These are phyloP conservation scores for Germaria angustata DNA, from an alignment of 2,888 invertebrate genomes.

Conservation along the genomic window DNA sequence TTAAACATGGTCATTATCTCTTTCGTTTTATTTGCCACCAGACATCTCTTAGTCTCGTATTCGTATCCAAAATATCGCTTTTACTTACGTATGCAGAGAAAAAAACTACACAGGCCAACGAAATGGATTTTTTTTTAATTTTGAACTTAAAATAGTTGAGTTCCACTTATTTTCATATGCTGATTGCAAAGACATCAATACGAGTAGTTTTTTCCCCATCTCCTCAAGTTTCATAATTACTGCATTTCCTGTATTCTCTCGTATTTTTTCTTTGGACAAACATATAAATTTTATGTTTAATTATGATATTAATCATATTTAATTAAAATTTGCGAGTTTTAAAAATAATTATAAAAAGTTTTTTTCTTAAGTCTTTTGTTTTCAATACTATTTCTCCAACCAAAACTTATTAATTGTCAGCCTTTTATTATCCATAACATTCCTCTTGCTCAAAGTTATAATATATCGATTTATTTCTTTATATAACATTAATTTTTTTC, in stretches of 20 bases:
- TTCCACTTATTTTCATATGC: too few relatives aligned
- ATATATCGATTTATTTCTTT: background rate
- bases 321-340: background rate
- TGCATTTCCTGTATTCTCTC: too few relatives aligned
- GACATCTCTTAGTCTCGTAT: constrained; percentile 5
- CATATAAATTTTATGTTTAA: background rate
- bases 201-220: too few relatives aligned
- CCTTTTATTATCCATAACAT: background rate
- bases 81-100: background rate
- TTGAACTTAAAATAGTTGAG: too few relatives aligned
- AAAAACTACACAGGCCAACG: too few relatives aligned
- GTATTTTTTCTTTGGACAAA: too few relatives aligned
- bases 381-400: background rate
- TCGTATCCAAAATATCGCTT: background rate
- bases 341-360: background rate
- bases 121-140: too few relatives aligned
- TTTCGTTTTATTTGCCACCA: background rate
- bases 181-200: too few relatives aligned
- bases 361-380: constrained; percentile 2
- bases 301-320: background rate
- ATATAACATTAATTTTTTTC: background rate
- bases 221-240: too few relatives aligned
- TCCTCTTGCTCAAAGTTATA: background rate
- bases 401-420: too few relatives aligned
- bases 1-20: background rate